Evolutionary conservation across 2,113 vertebrate genomes (phyloP).

Genomic region (Propithecus coquereli): DNA sequence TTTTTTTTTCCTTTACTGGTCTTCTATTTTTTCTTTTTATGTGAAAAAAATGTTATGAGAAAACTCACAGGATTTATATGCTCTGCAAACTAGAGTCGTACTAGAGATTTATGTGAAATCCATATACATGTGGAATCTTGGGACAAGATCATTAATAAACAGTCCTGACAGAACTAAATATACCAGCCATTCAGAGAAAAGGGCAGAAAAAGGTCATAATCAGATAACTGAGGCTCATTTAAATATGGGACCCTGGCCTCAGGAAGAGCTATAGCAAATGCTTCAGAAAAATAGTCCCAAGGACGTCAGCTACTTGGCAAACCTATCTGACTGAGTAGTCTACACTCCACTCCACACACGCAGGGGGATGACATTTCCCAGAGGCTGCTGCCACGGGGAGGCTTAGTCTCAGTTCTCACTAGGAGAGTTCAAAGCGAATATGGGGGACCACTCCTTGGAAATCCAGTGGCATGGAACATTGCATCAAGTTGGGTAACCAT

Average conservation of each 20-base stretch:
- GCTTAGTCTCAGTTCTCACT: not conserved
- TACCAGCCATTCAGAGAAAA: conserved; percentile 1
- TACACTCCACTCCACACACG: not conserved
- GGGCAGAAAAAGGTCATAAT: not conserved
- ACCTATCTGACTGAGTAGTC: not conserved
- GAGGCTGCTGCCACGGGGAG: fast-evolving
- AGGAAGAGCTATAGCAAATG: not conserved
- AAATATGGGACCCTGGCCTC: not conserved
- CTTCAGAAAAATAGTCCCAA: not conserved
- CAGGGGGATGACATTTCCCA: not conserved
- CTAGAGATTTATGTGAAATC: not conserved
- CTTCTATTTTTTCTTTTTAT: not conserved
- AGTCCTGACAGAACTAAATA: not conserved
- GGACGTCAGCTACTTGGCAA: not conserved
- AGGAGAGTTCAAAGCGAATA: not conserved
- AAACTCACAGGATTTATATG: not conserved
- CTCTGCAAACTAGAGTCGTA: not conserved
- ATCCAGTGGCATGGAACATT: not conserved
- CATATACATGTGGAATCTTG: not conserved
- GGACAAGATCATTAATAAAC: not conserved
- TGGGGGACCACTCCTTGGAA: not conserved
- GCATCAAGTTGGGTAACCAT: not conserved
- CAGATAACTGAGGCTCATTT: not conserved
- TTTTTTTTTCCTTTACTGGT: not conserved
- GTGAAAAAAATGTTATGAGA: not conserved